phyloP scores from a whole-genome alignment of 2,888 invertebrate genomes.

The Drosophila differens region DNA sequence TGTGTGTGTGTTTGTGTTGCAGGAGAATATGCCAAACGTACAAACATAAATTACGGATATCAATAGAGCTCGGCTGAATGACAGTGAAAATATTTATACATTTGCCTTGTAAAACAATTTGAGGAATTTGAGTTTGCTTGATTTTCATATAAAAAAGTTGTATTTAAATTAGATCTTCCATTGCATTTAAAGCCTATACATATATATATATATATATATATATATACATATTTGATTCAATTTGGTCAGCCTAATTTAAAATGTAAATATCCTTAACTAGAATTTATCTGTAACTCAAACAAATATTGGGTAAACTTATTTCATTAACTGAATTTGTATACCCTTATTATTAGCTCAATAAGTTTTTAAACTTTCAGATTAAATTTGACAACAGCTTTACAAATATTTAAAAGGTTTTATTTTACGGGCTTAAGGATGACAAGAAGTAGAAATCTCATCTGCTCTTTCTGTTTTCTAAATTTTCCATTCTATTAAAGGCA shows the following conservation, averaged over 20 bases:
- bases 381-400: not conserved
- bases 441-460: not conserved
- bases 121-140: not conserved
- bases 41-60: constrained; percentile 37
- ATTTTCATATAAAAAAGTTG: not conserved
- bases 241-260: not conserved
- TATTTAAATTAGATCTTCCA: not conserved
- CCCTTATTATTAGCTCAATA: not conserved
- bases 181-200: too few species aligned
- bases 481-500: not conserved
- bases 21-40: constrained; percentile 37
- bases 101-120: not conserved
- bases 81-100: constrained; percentile 14
- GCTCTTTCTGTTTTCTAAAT: too few species aligned
- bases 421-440: not conserved
- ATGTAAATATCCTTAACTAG: not conserved
- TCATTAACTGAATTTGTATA: not conserved
- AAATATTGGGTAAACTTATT: not conserved
- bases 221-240: not conserved
- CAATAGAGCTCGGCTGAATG: constrained; percentile 18
- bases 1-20: constrained; percentile 24
- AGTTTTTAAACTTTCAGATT: not conserved
- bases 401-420: not conserved
- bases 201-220: too few species aligned
- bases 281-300: not conserved